Evolutionary conservation across 2,888 invertebrate genomes (phyloP).

Genomic region (Drosophila merina): DNA sequence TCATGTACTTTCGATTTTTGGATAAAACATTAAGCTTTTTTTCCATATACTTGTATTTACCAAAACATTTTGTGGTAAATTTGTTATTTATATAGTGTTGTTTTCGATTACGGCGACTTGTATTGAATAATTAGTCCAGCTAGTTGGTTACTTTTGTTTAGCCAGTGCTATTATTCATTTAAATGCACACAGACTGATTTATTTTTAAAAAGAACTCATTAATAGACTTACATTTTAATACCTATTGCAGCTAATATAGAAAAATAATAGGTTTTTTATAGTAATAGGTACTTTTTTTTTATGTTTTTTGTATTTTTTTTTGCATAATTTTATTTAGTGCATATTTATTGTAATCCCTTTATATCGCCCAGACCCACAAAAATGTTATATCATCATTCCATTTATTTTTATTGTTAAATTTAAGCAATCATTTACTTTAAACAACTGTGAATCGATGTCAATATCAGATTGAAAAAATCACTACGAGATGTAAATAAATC

Average conservation of each 20-base stretch:
- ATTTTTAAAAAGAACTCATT: conserved; percentile 20
- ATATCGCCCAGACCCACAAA: conserved; percentile 26
- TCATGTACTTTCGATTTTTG: too few species aligned
- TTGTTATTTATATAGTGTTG: conserved; percentile 13
- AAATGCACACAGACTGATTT: conserved; percentile 56
- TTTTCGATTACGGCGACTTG: conserved; percentile 18
- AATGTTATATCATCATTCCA: conserved; percentile 63
- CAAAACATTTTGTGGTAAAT: not conserved
- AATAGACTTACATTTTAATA: not conserved
- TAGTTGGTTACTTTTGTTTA: conserved; percentile 28
- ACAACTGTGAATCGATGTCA: conserved; percentile 21
- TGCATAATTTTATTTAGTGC: conserved; percentile 3
- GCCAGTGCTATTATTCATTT: conserved; percentile 35
- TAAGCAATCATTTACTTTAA: conserved; percentile 30
- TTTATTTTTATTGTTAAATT: conserved; percentile 55
- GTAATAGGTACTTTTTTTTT: not conserved
- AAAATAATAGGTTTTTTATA: not conserved
- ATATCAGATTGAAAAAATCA: not conserved
- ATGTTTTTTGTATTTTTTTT: not conserved
- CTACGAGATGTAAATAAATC: too few species aligned
- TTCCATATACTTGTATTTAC: not conserved
- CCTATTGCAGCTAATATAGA: not conserved
- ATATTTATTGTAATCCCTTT: not conserved
- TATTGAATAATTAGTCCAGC: not conserved
- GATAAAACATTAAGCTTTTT: too few species aligned